Evolutionary conservation across 1,140 invertebrate species (phyloP).

Genomic region (Euschistus heros): DNA sequence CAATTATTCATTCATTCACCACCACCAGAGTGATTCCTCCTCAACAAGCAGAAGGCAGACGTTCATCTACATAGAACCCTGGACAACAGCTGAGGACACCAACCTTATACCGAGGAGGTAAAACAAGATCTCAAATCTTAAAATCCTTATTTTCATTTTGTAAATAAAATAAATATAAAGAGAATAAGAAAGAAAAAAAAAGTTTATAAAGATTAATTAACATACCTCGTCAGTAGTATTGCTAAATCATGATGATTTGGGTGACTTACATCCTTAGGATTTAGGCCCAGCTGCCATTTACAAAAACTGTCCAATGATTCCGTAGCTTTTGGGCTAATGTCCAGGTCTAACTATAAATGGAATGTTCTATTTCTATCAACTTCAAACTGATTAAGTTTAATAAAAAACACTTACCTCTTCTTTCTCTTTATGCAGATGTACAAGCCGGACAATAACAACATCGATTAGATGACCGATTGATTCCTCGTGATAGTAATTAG

Average conservation of each 20-base stretch:
- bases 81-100: no score
- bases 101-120: no score
- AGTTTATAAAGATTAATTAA: no score
- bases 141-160: no score
- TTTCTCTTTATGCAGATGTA: slow-evolving; percentile 42
- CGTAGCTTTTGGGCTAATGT: slow-evolving; percentile 47
- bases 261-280: slow-evolving; percentile 49
- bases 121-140: no score
- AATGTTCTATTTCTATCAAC: background rate
- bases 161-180: no score
- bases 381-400: background rate
- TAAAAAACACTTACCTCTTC: slow-evolving; percentile 34
- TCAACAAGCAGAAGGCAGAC: no score
- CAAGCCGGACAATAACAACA: slow-evolving; percentile 50
- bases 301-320: slow-evolving; percentile 54
- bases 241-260: slow-evolving; percentile 66
- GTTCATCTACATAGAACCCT: no score
- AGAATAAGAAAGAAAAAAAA: no score
- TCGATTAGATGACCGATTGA: slow-evolving; percentile 56
- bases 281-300: slow-evolving; percentile 54
- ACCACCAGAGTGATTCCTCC: no score
- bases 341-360: slow-evolving; percentile 33
- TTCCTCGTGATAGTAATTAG: slow-evolving; percentile 51
- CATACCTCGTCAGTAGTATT: slow-evolving; percentile 40
- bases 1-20: no score